Evolutionary conservation across 2,888 invertebrate genomes (phyloP), one percentile per base, ranked within the genome.

Genomic region (Myopa testacea): DNA sequence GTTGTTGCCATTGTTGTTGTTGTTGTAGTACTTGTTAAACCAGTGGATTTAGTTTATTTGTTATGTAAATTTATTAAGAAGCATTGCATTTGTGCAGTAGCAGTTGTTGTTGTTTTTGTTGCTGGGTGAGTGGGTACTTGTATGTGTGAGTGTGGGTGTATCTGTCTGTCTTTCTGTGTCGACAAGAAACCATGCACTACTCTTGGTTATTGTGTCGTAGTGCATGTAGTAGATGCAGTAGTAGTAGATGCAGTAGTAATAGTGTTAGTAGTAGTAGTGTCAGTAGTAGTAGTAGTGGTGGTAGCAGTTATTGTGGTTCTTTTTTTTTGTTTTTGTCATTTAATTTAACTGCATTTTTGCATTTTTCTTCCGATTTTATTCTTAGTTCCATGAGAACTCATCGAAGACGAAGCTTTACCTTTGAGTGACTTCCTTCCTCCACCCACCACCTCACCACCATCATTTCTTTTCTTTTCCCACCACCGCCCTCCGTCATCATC

Each of bases 311-410:
- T 38, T 65, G 65, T 80, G 75, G 75, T 78, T 79, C 10, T 3
- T 45, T 45, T 45, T 8, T 10, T 45, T 76, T 70, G 81, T 80
- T 80, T 78, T 81, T 82, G 81, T 81, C 79, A 81, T 82, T 82
- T 80, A 79, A 82, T 79, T 81, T 26, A 26, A 10, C 45, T 45
- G 77, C 77, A 79, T 63, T 78, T 55, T 72, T 55, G 69, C 67
- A 76, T 72, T 69, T 58, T 45, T 78, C 14, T 67, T 78, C 50
- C 62, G 19, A 40, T 38, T 69, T 19, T 69, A 62, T 65, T 74
- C 63, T 65, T 6, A 55, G 14, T 70, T 70, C 14, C 62, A 55
- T 63, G 40, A 62, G 73, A n/a, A 62, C 7, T 52, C 74, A 38
- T 50, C 60, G 68, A 58, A 40, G 58, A 68, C 14, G 40, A 38